Base-by-base conservation (phyloP, 30 jellyfish, hydroid and myxozoan species). In the Aurelia sp. region DNA sequence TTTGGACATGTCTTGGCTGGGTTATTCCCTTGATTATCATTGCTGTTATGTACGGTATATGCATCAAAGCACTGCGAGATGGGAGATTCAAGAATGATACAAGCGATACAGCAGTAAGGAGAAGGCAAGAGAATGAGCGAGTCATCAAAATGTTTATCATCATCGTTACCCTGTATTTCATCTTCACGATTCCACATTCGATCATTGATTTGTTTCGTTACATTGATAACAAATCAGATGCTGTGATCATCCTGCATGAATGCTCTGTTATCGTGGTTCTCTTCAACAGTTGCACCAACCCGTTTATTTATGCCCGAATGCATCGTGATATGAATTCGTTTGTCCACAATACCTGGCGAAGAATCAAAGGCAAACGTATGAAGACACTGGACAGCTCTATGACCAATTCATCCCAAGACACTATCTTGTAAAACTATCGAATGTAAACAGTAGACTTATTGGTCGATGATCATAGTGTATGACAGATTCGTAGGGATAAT, bases 1-100 rank as follows among this genome's bases (percentile, higher is more conserved):
- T 59, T 16, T 82, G 92, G 92, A 82, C 92, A 38, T 68, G 92
- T 85, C 92, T 82, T 20, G 92, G 92, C 63, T 82, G 92, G 92
- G 84, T 82, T 58, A 69, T 82, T 22, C 92, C 92, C 22, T 78
- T 82, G 58, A 27, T 82, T 80, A 59, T 82, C 71, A 61, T 82
- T 68, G 41, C 63, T 63, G 72, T 67, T n/a, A 27, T 69, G 73
- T 82, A 82, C 86, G 84, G 82, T 20, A 33, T 82, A 30, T 68
- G 92, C 92, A 82, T 82, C 81, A 65, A 57, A 35, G 27, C 76
- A 12, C 60, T 82, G 27, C 53, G 50, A 8, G 62, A 40, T 19
- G 63, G 50, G 67, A 44, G 31, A 24, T 44, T 69, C 22, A 67
- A n/a, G 80, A 82, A 82, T 13, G 92, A 70, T 55, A 82, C 72